Evolutionary conservation across 2,888 invertebrate species (phyloP), one percentile per base, ranked within the genome.

Genomic region (Macropis europaea): DNA sequence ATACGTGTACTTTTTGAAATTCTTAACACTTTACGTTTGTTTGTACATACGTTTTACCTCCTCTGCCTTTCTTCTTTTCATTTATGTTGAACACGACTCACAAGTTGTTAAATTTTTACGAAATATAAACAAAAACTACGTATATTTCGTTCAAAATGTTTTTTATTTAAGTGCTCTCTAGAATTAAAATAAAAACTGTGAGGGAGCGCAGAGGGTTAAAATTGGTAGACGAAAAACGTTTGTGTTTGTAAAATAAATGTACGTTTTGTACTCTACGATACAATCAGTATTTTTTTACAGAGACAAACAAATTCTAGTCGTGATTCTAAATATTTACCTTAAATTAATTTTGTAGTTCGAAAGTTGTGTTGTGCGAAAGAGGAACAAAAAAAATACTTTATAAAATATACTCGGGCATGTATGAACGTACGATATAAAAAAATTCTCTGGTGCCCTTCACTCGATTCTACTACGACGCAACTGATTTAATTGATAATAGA

Each of bases 401-500:
- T 50, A 43, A 66, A 78, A 73, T 62, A 43, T 57, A 72, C 73
- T 79, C 62, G 50, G 66, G 57, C 64, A 48, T 74, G 45, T 70
- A 73, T 42, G 50, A 50, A 61, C 32, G 45, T 76, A 61, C 28
- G 40, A 72, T 76, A 78, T 74, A 82, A 56, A 48, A 40, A 42
- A 73, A 81, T 54, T 86, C 82, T 86, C 82, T 71, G 84, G 84
- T 86, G 86, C 84, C 86, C 84, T 83, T 84, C 76, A 82, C 81
- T 77, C 62, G 76, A 80, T 62, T 84, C 70, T 73, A 79, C 76
- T 82, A 73, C 64, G 30, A 76, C 60, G 77, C 66, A 61, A 75
- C 62, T 67, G 28, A 64, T 61, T 45, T 63, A 48, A 67, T 34
- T 19, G 32, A 38, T 19, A 24, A 64, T 68, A 71, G 73, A 52